Conservation (phyloP, 2,888 invertebrate genomes). For the Nomada hirtipes region DNA sequence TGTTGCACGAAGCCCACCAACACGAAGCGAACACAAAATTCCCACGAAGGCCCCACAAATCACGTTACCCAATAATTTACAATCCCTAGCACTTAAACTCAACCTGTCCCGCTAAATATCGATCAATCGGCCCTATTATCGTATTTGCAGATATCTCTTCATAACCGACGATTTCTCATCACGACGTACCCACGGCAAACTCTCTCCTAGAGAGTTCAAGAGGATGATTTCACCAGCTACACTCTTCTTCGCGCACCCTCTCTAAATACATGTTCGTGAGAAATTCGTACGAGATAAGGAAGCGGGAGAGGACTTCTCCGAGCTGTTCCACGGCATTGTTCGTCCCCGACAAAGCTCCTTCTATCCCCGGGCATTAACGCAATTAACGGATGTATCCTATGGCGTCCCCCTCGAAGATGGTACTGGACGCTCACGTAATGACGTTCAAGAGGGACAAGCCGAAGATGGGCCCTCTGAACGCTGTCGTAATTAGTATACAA, state of each 20-base stretch:
- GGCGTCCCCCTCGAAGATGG: slow-evolving; percentile 47
- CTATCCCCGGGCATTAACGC: slow-evolving; percentile 66
- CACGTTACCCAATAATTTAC: slow-evolving; percentile 11
- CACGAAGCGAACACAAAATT: neutral
- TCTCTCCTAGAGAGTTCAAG: no score
- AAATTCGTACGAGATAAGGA: slow-evolving; percentile 50
- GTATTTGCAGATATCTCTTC: neutral
- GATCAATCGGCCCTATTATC: neutral
- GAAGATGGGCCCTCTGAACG: slow-evolving; percentile 36
- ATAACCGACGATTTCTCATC: slow-evolving; percentile 11
- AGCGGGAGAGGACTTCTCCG: slow-evolving; percentile 32
- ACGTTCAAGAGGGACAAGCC: neutral
- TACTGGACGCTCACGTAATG: slow-evolving; percentile 47
- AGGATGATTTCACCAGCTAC: slow-evolving; percentile 1
- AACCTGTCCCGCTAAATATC: neutral
- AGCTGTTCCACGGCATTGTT: slow-evolving; percentile 55
- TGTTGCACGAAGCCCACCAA: neutral
- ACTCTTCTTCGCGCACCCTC: no score
- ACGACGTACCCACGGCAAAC: slow-evolving; percentile 2
- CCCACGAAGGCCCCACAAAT: slow-evolving; percentile 3
- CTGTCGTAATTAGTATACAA: slow-evolving; percentile 65
- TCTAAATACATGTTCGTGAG: slow-evolving; percentile 54
- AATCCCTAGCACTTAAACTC: neutral
- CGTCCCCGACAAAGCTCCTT: slow-evolving; percentile 63
- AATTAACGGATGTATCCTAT: slow-evolving; percentile 64